Conservation (phyloP, 2,888 invertebrate species). For the Apantesis nais region DNA sequence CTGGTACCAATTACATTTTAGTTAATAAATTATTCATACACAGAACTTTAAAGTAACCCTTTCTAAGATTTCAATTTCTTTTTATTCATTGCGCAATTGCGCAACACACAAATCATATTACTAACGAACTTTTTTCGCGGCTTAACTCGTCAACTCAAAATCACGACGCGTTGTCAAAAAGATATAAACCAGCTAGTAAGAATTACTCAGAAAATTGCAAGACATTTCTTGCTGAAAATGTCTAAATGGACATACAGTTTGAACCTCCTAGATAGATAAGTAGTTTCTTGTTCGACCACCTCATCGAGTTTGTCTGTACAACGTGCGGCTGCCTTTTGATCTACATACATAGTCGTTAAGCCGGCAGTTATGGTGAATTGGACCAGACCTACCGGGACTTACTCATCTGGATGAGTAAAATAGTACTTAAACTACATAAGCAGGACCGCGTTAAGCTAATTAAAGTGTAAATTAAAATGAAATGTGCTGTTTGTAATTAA, state of each 20-base stretch:
- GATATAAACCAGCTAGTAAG: too few relatives aligned
- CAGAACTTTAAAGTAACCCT: too few relatives aligned
- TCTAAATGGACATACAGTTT: neutral
- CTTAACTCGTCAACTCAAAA: too few relatives aligned
- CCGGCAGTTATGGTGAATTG: neutral
- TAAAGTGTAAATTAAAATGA: slow-evolving; percentile 1
- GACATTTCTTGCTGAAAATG: neutral
- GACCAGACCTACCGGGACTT: slow-evolving; percentile 7
- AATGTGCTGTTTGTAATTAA: neutral
- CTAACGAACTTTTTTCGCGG: too few relatives aligned
- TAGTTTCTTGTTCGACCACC: neutral
- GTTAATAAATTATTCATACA: too few relatives aligned
- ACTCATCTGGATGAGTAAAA: neutral
- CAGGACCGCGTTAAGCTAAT: neutral
- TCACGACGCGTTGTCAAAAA: too few relatives aligned
- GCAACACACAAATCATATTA: too few relatives aligned
- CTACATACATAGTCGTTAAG: slow-evolving; percentile 4
- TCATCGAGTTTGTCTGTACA: slow-evolving; percentile 1
- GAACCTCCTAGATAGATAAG: neutral
- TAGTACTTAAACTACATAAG: neutral
- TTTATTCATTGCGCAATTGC: too few relatives aligned
- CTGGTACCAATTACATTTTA: too few relatives aligned
- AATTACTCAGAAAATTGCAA: neutral
- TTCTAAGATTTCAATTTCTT: too few relatives aligned
- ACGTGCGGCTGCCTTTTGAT: slow-evolving; percentile 11